These are phyloP conservation scores for Netelia inedita DNA, from an alignment of 2,888 invertebrate species.

Conservation along the genomic window DNA sequence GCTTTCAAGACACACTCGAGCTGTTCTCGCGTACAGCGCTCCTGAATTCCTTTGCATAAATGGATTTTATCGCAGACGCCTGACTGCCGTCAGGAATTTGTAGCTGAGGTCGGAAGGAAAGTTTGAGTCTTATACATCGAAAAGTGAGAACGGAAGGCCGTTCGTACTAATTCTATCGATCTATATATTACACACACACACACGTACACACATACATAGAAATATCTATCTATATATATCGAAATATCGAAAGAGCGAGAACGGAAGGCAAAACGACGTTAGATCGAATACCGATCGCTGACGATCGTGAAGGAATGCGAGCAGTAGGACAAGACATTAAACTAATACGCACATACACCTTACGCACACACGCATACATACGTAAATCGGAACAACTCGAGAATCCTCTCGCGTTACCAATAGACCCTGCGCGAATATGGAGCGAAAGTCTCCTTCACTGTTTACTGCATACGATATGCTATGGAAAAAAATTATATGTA, in stretches of 20 bases:
- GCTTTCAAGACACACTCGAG: conserved; percentile 54
- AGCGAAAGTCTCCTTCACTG: conserved; percentile 59
- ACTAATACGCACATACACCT: conserved; percentile 13
- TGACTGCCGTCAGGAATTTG: conserved; percentile 42
- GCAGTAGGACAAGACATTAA: conserved; percentile 70
- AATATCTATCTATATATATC: conserved; percentile 14
- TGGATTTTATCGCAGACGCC: conserved; percentile 34
- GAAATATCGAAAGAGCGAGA: conserved; percentile 39
- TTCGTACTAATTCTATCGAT: background rate
- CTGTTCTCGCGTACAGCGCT: background rate
- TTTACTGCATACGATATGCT: conserved; percentile 19
- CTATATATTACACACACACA: background rate
- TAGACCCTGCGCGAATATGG: conserved; percentile 59
- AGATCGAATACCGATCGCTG: conserved; percentile 56
- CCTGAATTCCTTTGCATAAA: conserved; percentile 38
- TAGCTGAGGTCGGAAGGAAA: conserved; percentile 42
- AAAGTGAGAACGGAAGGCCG: conserved; percentile 5
- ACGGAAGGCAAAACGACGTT: conserved; percentile 68
- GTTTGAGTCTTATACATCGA: conserved; percentile 1
- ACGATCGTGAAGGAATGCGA: conserved; percentile 71
- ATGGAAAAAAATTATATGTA: conserved; percentile 29
- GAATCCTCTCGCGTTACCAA: conserved; percentile 66
- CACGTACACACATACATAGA: background rate
- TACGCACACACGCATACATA: conserved; percentile 15
- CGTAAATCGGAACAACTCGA: conserved; percentile 25